Percentiles rank a stretch among this genome's conserved stretches.
phyloP scores from a whole-genome alignment of 1,140 invertebrate species.

The Dreissena polymorpha region DNA sequence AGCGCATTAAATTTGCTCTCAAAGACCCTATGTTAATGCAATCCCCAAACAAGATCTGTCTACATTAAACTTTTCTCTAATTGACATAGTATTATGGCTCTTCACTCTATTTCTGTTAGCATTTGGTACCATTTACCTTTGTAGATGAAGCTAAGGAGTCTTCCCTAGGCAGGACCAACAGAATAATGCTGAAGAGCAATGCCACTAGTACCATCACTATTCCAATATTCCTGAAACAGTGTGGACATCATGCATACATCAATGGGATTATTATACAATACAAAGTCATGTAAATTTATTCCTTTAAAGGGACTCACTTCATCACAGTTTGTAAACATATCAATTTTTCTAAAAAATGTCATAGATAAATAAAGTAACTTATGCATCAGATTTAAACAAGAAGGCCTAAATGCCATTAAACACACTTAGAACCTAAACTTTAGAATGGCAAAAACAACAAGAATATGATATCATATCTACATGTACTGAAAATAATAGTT shows the following conservation, averaged over 20 bases:
- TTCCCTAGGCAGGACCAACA: slow-evolving; percentile 64
- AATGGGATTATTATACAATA: neutral
- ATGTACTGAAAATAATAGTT: neutral
- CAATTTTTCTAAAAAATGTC: too few species aligned
- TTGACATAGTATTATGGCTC: too few species aligned
- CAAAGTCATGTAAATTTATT: neutral
- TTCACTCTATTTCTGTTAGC: neutral
- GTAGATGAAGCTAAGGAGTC: slow-evolving; percentile 58
- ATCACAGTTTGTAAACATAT: too few species aligned
- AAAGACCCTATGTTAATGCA: slow-evolving; percentile 3
- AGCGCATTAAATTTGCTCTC: too few species aligned
- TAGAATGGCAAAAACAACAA: neutral
- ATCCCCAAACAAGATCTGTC: neutral
- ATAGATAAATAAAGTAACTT: too few species aligned
- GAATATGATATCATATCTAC: too few species aligned
- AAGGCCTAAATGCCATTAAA: neutral
- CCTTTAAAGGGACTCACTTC: too few species aligned
- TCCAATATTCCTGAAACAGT: slow-evolving; percentile 62
- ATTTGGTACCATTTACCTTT: slow-evolving; percentile 36
- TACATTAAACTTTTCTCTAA: neutral
- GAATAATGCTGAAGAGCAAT: slow-evolving; percentile 58
- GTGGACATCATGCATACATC: slow-evolving; percentile 10
- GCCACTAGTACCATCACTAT: slow-evolving; percentile 56
- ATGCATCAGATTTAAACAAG: too few species aligned
- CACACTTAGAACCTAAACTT: neutral